Evolutionary conservation across 2,113 vertebrate species (phyloP).

Genomic region (Mormyrus lacerda): DNA sequence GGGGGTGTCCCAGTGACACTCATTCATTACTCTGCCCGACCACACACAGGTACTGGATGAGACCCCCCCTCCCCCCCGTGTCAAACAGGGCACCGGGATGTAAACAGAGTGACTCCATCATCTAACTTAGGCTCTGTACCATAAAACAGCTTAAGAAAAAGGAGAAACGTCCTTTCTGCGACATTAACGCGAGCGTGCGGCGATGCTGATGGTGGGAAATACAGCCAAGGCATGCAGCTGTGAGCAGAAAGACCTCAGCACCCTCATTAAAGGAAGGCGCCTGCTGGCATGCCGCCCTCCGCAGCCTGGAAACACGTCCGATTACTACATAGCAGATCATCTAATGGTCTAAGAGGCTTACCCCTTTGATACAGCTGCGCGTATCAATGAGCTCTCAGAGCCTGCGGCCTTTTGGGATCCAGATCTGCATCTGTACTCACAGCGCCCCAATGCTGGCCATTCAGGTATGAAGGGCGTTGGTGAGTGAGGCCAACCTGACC

Average conservation of each 20-base stretch:
- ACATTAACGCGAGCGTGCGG: background rate
- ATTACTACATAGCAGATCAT: background rate
- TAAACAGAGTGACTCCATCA: background rate
- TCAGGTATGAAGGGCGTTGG: background rate
- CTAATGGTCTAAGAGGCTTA: background rate
- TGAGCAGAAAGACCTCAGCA: background rate
- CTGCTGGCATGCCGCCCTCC: background rate
- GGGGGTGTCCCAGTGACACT: background rate
- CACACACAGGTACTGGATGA: background rate
- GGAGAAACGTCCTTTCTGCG: background rate
- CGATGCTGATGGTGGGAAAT: background rate
- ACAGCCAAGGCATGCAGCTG: background rate
- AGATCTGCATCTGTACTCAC: constrained; percentile 8
- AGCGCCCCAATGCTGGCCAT: background rate
- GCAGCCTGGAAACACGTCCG: background rate
- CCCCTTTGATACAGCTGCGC: background rate
- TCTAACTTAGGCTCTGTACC: background rate
- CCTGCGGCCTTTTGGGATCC: background rate
- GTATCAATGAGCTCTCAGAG: background rate
- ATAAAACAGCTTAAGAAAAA: background rate
- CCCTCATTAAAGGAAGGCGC: background rate
- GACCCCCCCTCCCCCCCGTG: background rate
- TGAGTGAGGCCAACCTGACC: constrained; percentile 31
- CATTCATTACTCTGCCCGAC: background rate
- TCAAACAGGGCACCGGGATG: background rate